Evolutionary conservation across 92 coral and sea anemone genomes (phyloP).

Genomic region (Heliopora coerulea): DNA sequence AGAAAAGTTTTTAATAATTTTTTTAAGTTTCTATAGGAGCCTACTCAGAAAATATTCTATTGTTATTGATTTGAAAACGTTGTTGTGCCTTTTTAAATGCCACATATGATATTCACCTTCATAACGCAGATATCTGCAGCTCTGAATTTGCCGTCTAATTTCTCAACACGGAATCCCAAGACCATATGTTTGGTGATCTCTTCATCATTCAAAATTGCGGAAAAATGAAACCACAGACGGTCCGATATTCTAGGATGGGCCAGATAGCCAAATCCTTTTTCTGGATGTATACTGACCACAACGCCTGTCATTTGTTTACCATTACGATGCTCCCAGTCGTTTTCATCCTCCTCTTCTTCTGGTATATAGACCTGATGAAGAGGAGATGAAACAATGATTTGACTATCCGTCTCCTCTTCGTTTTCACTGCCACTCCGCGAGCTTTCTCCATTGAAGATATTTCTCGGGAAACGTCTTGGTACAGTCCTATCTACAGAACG

Average conservation of each 20-base stretch:
- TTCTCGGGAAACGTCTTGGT: neutral
- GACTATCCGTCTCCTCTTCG: constrained; percentile 2
- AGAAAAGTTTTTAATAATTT: no score
- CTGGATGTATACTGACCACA: constrained; percentile 20
- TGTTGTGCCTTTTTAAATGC: no score
- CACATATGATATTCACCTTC: neutral
- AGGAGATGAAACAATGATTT: constrained; percentile 48
- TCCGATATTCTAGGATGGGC: constrained; percentile 48
- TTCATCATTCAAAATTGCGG: constrained; percentile 47
- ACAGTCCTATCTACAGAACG: constrained; percentile 34
- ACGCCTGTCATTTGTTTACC: constrained; percentile 59
- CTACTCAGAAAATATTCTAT: no score
- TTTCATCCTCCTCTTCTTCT: constrained; percentile 3
- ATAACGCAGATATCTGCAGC: constrained; percentile 45
- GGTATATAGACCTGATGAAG: constrained; percentile 2
- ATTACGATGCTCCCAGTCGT: constrained; percentile 45
- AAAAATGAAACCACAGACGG: constrained; percentile 56
- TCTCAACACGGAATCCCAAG: constrained; percentile 59
- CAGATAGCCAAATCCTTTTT: constrained; percentile 53
- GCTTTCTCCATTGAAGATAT: constrained; percentile 31
- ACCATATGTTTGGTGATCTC: constrained; percentile 40
- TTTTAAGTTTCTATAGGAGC: no score
- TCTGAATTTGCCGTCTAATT: constrained; percentile 39
- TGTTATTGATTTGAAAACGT: no score
- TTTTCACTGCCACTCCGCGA: neutral